Base-by-base conservation (phyloP, 2,113 vertebrate genomes). In the Petromus typicus region DNA sequence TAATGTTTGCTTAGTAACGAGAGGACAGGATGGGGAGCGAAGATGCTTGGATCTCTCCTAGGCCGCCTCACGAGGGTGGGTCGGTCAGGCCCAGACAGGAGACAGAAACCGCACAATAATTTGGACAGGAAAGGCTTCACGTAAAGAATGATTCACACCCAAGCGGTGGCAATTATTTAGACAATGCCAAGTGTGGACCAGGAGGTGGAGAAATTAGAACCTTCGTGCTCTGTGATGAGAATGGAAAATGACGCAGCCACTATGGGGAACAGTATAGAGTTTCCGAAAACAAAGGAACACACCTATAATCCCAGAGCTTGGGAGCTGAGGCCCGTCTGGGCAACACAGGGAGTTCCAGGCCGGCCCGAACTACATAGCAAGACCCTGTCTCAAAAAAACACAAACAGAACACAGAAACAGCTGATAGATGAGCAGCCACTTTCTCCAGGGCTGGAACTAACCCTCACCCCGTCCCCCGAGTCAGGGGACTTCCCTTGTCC, bases 381-480 rank as follows among this genome's bases (percentile, higher is more conserved):
- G 51, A 71, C 43, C 45, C 14, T 27, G 22, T 30, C 9, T 91
- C 66, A 48, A 22, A 71, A 71, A 22, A 13, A n/a, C 14, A n/a
- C 20, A 20, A 51, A 51, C 63, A 25, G 51, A 25, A 48, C 7
- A 13, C 10, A 43, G 83, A 30, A 56, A 67, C 23, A 45, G 40
- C 13, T 5, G 3, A 54, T 1, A 6, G 3, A 30, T 51, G 57
- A 16, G n/a, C 27, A 27, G 63, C 11, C 37, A 1, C 34, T 18
- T 32, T 16, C 30, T 18, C n/a, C 1, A 12, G 8, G 20, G 59
- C 71, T 8, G 30, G 30, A 75, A 66, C 51, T 34, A 23, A 76
- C 7, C 7, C 0, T 12, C 14, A 18, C 1, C 5, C 71, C 12
- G 11, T 27, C 12, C 40, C 12, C 23, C 40, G 11, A 43, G 32